Conservation (phyloP, 2,113 vertebrate species). For the Felis chaus region DNA sequence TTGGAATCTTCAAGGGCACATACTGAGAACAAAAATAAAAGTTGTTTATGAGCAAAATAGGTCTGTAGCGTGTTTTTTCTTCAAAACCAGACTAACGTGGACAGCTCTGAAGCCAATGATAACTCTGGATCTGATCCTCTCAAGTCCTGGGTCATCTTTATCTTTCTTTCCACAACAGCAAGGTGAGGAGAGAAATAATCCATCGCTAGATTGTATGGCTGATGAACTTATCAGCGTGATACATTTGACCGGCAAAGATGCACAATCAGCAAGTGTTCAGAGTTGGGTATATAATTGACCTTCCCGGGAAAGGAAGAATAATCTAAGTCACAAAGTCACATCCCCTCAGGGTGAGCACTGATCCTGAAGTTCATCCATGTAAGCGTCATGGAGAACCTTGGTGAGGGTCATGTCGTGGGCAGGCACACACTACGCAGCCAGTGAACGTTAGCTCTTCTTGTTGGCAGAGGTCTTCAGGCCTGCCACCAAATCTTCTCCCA, state of each 20-base stretch:
- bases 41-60: conserved; percentile 77
- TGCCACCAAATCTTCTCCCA: not conserved
- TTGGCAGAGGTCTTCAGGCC: not conserved
- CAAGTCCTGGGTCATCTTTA: rapidly evolving
- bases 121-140: not conserved
- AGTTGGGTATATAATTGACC: not conserved
- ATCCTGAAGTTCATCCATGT: not conserved
- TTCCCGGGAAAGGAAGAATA: not conserved
- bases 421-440: not conserved
- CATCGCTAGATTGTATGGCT: not conserved
- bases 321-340: rapidly evolving
- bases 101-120: not conserved
- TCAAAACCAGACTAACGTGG: not conserved
- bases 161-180: not conserved
- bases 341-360: not conserved
- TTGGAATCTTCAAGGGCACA: conserved; percentile 85
- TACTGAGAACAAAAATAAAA: conserved; percentile 85
- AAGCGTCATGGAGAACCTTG: not conserved
- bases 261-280: not conserved
- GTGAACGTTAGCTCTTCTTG: not conserved
- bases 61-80: not conserved
- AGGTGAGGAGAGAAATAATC: not conserved
- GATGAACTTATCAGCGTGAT: not conserved
- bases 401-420: not conserved
- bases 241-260: not conserved